Percentiles rank a stretch among this genome's conserved stretches.
These are phyloP conservation scores for Pao palembangensis DNA, from an alignment of 2,113 vertebrate genomes.

Conservation along the genomic window DNA sequence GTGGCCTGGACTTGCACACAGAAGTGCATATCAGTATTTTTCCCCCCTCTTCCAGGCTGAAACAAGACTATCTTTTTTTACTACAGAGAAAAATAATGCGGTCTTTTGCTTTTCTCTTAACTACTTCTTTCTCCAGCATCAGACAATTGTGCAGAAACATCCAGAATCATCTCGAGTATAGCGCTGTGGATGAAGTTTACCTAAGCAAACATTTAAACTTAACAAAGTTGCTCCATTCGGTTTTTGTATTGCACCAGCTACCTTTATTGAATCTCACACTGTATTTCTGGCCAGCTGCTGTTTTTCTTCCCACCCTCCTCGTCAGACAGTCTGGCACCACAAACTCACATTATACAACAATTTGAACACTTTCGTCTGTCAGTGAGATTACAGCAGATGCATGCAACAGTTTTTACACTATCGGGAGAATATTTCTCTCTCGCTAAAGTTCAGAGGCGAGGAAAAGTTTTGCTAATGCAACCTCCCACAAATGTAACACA, in stretches of 20 bases:
- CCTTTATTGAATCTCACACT: constrained; percentile 38
- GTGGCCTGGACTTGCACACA: constrained; percentile 4
- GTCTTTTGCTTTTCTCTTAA: background rate
- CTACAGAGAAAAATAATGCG: background rate
- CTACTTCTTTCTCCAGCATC: constrained; percentile 5
- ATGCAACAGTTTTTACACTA: background rate
- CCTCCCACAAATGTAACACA: no score
- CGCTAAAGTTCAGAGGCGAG: no score
- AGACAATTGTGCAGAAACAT: background rate
- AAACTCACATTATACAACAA: constrained; percentile 24
- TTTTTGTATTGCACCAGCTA: constrained; percentile 20
- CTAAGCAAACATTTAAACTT: background rate
- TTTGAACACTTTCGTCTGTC: constrained; percentile 14
- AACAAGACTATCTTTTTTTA: constrained; percentile 1
- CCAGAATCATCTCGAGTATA: no score
- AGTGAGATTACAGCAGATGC: constrained; percentile 1
- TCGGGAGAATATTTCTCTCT: no score
- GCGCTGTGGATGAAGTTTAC: background rate
- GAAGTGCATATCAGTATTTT: background rate
- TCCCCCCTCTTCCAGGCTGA: background rate
- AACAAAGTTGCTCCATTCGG: constrained; percentile 7
- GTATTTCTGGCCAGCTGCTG: constrained; percentile 36
- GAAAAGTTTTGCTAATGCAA: no score
- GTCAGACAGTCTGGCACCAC: constrained; percentile 49
- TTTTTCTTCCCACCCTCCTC: background rate